Evolutionary conservation across 2,113 vertebrate species (phyloP), one percentile per base, ranked within the genome.

Genomic region (Labeo rohita): DNA sequence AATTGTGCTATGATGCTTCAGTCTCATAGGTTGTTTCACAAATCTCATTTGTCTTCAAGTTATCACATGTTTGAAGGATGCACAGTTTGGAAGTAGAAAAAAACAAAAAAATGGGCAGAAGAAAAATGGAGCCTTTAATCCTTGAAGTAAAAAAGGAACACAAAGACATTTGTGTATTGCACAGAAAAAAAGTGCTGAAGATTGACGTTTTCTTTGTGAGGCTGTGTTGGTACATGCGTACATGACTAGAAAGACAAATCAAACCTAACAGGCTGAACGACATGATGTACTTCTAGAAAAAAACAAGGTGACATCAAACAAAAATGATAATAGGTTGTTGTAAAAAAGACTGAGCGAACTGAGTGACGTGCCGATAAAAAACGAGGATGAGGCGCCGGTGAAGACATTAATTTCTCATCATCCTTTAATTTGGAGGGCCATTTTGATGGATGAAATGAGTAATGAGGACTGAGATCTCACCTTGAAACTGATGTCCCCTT

Each of bases 401-500:
- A 78, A 83, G 80, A 70, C 12, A 80, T 86, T 72, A 47, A 83
- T 88, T 84, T 65, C 68, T 61, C 56, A 77, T 81, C 61, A 13
- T 45, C 47, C 74, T 86, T n/a, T 81, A 81, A 86, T 77, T 86
- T 73, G 49, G 59, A 68, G 15, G 45, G 47, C n/a, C 8, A 3
- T 59, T 83, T 50, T 84, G 77, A 88, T 87, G 73, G 79, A 85
- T 83, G 54, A 72, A 63, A 15, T 12, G 43, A 87, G 6, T 63
- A 52, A 56, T 56, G 45, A 52, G 8, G 21, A 77, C 70, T 23
- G 85, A 86, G 84, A 96, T 96, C 95, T 97, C 95, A 99, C 98
- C 97, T 99, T 99, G 93, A 99, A 99, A 90, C 97, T 97, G 0
- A 98, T 95, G 94, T 97, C 96, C 4, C 97, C 97, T 94, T 98